Evolutionary conservation across 2,888 invertebrate species (phyloP).

Genomic region (Ormyrus thymus): DNA sequence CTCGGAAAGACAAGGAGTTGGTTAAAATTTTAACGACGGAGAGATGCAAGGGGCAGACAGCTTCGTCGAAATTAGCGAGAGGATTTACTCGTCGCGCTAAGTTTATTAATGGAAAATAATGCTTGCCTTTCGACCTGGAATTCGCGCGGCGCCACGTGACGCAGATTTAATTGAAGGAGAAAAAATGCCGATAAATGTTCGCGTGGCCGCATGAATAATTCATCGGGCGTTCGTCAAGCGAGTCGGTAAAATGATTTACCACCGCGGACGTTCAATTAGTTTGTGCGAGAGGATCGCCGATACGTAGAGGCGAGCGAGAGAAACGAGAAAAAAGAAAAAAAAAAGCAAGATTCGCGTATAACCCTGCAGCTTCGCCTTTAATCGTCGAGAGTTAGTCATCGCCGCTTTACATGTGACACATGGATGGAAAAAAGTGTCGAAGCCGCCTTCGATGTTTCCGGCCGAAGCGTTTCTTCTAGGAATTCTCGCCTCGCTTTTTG

Average conservation of each 20-base stretch:
- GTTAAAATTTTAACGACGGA: background rate
- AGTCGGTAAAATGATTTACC: conserved; percentile 39
- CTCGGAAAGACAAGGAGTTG: background rate
- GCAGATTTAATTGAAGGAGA: conserved; percentile 25
- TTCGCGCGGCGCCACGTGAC: conserved; percentile 5
- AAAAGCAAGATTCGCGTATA: conserved; percentile 8
- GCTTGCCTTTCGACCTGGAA: background rate
- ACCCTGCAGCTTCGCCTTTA: background rate
- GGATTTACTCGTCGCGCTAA: background rate
- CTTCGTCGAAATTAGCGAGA: background rate
- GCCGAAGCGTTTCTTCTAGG: background rate
- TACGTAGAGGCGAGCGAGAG: background rate
- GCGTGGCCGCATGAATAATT: conserved; percentile 30
- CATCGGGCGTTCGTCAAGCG: conserved; percentile 22
- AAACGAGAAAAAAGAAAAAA: conserved; percentile 7
- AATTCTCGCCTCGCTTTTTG: background rate
- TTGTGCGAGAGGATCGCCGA: background rate
- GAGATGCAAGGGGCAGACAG: background rate
- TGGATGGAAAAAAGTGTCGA: conserved; percentile 23
- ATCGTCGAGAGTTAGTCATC: conserved; percentile 25
- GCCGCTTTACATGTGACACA: conserved; percentile 10
- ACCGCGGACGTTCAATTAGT: conserved; percentile 36
- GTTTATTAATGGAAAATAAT: too few relatives aligned
- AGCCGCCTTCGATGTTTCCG: conserved; percentile 22
- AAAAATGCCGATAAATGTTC: conserved; percentile 14